phyloP scores from a whole-genome alignment of 2,888 invertebrate species.

The Caenorhabditis sp. region DNA sequence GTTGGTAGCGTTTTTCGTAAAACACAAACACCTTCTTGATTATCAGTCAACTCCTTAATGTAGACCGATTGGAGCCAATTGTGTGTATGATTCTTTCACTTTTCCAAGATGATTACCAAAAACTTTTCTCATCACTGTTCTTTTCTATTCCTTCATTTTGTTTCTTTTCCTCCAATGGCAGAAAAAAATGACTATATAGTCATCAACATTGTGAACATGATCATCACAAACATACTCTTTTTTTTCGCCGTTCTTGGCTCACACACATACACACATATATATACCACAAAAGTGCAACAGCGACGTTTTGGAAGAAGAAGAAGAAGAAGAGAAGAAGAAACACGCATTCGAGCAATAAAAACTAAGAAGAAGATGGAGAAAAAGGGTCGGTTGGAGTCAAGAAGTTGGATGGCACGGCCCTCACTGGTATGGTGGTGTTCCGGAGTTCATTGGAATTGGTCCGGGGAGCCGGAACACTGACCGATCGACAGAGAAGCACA shows the following conservation, averaged over 20 bases:
- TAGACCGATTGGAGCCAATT: too few species aligned
- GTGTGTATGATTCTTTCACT: too few species aligned
- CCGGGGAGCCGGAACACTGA: neutral
- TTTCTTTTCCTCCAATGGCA: too few species aligned
- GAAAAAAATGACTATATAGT: slow-evolving; percentile 1
- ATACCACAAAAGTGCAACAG: neutral
- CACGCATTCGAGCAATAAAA: neutral
- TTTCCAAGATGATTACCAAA: too few species aligned
- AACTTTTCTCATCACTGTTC: neutral
- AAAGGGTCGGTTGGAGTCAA: neutral
- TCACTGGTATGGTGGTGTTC: neutral
- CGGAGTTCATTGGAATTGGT: neutral
- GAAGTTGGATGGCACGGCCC: neutral
- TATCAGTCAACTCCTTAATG: too few species aligned
- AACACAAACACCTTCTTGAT: too few species aligned
- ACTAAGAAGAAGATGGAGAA: neutral
- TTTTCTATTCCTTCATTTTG: neutral
- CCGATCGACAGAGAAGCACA: neutral
- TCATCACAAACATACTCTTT: neutral
- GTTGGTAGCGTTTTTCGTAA: too few species aligned
- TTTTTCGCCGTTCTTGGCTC: neutral
- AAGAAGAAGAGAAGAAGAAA: neutral
- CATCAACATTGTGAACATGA: neutral
- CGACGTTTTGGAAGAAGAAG: neutral
- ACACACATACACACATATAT: neutral